phyloP scores from a whole-genome alignment of 2,113 vertebrate genomes.

The Cephalopterus ornatus region DNA sequence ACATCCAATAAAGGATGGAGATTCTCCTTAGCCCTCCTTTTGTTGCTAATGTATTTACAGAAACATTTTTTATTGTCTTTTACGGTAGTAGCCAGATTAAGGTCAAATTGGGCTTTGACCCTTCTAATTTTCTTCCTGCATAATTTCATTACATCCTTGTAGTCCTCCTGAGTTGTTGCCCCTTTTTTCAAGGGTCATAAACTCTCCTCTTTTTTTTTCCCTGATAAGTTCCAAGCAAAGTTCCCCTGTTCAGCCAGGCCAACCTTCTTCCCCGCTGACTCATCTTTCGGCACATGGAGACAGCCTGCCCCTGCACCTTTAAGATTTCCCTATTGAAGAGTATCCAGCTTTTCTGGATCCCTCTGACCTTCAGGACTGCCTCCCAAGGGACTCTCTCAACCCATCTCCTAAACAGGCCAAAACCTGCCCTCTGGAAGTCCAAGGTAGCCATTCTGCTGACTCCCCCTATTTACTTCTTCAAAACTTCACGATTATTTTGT shows the following conservation, averaged over 20 bases:
- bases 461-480: not conserved
- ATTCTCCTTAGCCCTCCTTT: not conserved
- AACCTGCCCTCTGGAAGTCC: not conserved
- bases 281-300: not conserved
- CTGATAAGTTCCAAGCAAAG: not conserved
- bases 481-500: not conserved
- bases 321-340: not conserved
- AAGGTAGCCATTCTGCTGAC: not conserved
- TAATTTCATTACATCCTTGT: not conserved
- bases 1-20: not conserved
- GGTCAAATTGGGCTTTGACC: not conserved
- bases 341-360: not conserved
- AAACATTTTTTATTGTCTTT: not conserved
- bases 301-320: not conserved
- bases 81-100: not conserved
- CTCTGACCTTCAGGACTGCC: not conserved
- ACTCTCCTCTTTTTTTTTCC: not conserved
- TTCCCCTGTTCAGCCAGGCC: not conserved
- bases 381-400: not conserved
- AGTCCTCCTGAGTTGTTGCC: not conserved
- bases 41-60: not conserved
- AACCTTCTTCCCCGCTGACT: not conserved
- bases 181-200: not conserved
- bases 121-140: not conserved
- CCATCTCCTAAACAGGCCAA: not conserved